phyloP scores from a whole-genome alignment of 1,140 invertebrate genomes.

The Scaptodrosophila lebanonensis region DNA sequence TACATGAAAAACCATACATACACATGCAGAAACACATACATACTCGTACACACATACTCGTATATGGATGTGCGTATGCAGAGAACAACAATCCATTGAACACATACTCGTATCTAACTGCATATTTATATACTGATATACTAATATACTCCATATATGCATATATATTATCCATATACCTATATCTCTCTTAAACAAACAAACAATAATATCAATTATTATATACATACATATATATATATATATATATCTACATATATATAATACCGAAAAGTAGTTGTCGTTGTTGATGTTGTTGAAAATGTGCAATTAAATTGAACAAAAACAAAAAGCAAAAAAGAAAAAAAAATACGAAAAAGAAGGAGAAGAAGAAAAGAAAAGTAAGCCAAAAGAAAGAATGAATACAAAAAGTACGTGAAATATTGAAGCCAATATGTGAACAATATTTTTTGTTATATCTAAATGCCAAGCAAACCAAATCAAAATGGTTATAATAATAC shows the following conservation, averaged over 20 bases:
- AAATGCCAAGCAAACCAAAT: constrained; percentile 23
- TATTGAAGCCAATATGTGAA: constrained; percentile 60
- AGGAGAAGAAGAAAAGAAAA: constrained; percentile 22
- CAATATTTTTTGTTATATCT: constrained; percentile 53
- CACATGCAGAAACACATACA: not conserved
- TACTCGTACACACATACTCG: no score
- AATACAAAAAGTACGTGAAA: constrained; percentile 23
- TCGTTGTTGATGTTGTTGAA: constrained; percentile 75
- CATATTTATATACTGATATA: no score
- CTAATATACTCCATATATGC: not conserved
- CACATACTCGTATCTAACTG: no score
- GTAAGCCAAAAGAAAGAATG: constrained; percentile 20
- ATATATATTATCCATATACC: constrained; percentile 4
- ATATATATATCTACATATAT: constrained; percentile 50
- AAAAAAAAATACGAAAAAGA: constrained; percentile 33
- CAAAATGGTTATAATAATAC: constrained; percentile 2
- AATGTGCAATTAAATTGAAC: constrained; percentile 72
- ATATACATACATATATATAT: constrained; percentile 18
- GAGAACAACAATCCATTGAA: no score
- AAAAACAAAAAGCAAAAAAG: constrained; percentile 48
- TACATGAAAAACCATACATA: no score
- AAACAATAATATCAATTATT: not conserved
- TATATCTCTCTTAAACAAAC: not conserved
- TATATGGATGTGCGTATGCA: no score
- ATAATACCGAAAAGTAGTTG: constrained; percentile 74